Evolutionary conservation across 2,888 invertebrate species (phyloP).

Genomic region (Schizotus pectinicornis): DNA sequence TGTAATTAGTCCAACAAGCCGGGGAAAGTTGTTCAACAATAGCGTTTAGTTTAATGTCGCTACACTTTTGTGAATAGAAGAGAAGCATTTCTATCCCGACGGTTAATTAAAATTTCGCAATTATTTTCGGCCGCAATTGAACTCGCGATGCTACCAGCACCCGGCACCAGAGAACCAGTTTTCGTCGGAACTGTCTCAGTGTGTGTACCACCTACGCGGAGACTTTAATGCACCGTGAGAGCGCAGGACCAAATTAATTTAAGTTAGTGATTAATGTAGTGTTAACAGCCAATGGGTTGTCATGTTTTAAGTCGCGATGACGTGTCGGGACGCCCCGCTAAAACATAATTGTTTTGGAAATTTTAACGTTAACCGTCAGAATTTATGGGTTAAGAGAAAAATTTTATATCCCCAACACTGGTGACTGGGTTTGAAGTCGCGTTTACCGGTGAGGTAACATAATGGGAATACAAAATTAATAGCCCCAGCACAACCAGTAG

Average conservation of each 20-base stretch:
- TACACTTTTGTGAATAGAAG: conserved; percentile 6
- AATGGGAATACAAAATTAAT: conserved; percentile 14
- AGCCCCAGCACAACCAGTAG: conserved; percentile 8
- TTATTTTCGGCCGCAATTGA: not conserved
- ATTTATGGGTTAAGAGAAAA: too few relatives aligned
- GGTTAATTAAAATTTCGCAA: too few relatives aligned
- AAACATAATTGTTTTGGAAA: conserved; percentile 7
- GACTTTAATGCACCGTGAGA: conserved; percentile 23
- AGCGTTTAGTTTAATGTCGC: not conserved
- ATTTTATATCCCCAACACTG: too few relatives aligned
- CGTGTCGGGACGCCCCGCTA: not conserved
- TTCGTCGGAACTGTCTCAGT: conserved; percentile 24
- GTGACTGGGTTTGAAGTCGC: too few relatives aligned
- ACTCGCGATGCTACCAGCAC: too few relatives aligned
- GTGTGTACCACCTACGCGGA: conserved; percentile 21
- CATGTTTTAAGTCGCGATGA: not conserved
- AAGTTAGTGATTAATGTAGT: conserved; percentile 34
- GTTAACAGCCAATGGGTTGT: conserved; percentile 29
- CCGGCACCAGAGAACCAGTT: conserved; percentile 34
- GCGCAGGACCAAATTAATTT: conserved; percentile 36
- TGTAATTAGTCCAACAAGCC: conserved; percentile 10
- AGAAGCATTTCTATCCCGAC: not conserved
- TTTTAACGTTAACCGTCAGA: conserved; percentile 3
- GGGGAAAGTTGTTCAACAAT: conserved; percentile 17
- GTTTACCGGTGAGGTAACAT: too few relatives aligned